Conservation (phyloP, 2,888 invertebrate genomes). For the Girardia tigrina region DNA sequence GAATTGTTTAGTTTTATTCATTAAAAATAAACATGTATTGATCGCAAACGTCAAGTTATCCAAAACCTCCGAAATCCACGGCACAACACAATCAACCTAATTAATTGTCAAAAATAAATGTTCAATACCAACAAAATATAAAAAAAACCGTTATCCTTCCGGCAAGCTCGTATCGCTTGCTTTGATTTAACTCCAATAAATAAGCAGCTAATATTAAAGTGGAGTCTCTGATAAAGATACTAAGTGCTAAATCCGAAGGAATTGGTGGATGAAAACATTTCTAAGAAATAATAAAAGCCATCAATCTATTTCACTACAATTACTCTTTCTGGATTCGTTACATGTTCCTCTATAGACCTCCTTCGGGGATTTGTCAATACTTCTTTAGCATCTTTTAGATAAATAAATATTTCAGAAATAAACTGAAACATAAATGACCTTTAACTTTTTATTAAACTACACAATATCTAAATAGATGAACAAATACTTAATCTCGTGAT, state of each 20-base stretch:
- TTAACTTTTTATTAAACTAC: no score
- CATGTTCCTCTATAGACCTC: constrained; percentile 26
- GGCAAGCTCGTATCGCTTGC: constrained; percentile 21
- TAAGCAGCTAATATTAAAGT: constrained; percentile 26
- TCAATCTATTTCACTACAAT: neutral
- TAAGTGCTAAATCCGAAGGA: constrained; percentile 18
- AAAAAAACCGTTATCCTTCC: neutral
- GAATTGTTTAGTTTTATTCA: neutral
- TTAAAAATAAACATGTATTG: constrained; percentile 20
- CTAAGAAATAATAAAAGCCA: neutral
- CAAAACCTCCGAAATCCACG: constrained; percentile 24
- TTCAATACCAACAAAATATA: neutral
- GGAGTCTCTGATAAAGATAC: constrained; percentile 24
- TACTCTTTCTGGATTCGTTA: constrained; percentile 21
- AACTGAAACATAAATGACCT: no score
- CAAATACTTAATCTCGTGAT: no score
- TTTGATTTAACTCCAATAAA: constrained; percentile 9
- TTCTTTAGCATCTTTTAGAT: constrained; percentile 14
- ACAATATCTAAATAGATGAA: no score
- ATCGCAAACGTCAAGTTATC: constrained; percentile 14
- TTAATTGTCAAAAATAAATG: neutral
- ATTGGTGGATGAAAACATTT: constrained; percentile 31
- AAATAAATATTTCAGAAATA: neutral
- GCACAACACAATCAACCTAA: constrained; percentile 29
- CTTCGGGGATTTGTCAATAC: constrained; percentile 25